A percentile compares a stretch with the other conserved stretches of the same genome.
phyloP scores from a whole-genome alignment of 2,888 invertebrate genomes.

The Drosophila neotestacea region DNA sequence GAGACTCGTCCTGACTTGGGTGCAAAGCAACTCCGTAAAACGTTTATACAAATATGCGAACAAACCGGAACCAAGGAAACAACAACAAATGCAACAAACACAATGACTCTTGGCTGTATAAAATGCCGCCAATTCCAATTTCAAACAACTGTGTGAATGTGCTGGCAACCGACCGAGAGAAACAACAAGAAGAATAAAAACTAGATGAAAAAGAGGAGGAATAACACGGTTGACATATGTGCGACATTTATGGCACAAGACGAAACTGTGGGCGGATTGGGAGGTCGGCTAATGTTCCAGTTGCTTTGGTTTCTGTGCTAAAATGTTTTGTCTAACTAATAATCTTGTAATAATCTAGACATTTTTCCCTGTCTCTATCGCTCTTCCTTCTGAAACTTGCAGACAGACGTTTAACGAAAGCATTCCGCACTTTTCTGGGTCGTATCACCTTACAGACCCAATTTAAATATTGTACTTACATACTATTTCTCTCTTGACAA shows the following conservation, averaged over 20 bases:
- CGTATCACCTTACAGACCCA: conserved; percentile 51
- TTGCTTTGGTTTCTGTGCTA: conserved; percentile 83
- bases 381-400: conserved; percentile 1
- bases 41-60: conserved; percentile 47
- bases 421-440: conserved; percentile 46
- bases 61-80: conserved; percentile 63
- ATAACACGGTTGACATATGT: conserved; percentile 71
- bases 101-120: conserved; percentile 42
- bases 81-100: conserved; percentile 66
- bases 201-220: conserved; percentile 1
- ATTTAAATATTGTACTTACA: conserved; percentile 32
- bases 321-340: conserved; percentile 74
- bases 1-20: conserved; percentile 30
- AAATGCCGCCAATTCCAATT: conserved; percentile 75
- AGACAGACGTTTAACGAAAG: conserved; percentile 34
- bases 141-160: conserved; percentile 43
- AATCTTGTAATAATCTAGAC: conserved; percentile 76
- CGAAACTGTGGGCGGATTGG: conserved; percentile 30
- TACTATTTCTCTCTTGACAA: conserved; percentile 15
- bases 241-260: conserved; percentile 75
- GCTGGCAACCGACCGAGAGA: conserved; percentile 54
- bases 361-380: conserved; percentile 15
- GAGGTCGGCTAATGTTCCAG: conserved; percentile 80
- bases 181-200: conserved; percentile 15
- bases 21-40: conserved; percentile 43